Percentiles rank a stretch among this genome's conserved stretches.
Conservation (phyloP, 2,113 vertebrate species). For the Lynx canadensis region DNA sequence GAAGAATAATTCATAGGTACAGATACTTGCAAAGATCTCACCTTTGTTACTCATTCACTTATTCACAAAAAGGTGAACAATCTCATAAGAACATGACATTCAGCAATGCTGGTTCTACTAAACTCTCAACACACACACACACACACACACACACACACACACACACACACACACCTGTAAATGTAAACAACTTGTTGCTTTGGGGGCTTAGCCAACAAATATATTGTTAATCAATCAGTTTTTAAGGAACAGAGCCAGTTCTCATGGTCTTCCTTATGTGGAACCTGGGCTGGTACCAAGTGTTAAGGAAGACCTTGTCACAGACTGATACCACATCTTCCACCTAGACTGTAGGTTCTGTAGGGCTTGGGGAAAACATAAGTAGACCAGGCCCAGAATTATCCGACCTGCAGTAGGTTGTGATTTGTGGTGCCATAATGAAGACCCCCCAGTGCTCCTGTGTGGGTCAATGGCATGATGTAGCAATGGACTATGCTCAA, state of each 20-base stretch:
- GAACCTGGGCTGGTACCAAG: background rate
- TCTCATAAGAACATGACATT: background rate
- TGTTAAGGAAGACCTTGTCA: background rate
- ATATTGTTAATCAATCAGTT: background rate
- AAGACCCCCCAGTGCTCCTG: background rate
- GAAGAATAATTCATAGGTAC: slow-evolving; percentile 70
- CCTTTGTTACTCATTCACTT: background rate
- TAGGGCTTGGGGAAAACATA: background rate
- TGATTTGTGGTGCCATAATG: background rate
- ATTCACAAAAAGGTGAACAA: background rate
- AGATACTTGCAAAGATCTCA: slow-evolving; percentile 53
- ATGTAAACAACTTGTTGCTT: background rate
- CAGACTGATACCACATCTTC: background rate
- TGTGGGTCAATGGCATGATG: background rate
- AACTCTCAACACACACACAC: background rate
- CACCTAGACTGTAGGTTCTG: background rate
- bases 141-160: background rate
- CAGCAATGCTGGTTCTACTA: background rate
- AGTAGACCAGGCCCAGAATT: background rate
- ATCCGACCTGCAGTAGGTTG: background rate
- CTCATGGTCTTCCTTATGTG: background rate
- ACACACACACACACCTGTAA: background rate
- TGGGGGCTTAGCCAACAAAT: background rate
- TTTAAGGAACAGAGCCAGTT: background rate
- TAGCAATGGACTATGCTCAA: background rate